Base-by-base conservation (phyloP, 2,113 vertebrate genomes). In the Poeciliopsis occidentalis region DNA sequence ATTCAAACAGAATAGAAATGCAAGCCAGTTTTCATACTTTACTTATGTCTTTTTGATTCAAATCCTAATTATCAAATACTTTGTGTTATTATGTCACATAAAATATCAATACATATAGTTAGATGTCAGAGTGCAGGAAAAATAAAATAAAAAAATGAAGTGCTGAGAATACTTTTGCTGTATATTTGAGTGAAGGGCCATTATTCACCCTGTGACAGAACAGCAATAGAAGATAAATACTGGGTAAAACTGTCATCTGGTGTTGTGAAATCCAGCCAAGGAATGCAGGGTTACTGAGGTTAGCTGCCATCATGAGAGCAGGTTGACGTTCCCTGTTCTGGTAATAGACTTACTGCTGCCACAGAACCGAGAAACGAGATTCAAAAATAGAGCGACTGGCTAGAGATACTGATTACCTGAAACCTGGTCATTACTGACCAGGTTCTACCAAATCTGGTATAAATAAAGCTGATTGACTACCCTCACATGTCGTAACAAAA, bases 331-430 rank as follows among this genome's bases (percentile, higher is more conserved):
- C 3, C 8, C 47, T 62, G 73, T 72, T 75, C 69, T 26, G 1
- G 41, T 86, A 88, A 89, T 82, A 67, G 74, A 73, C 67, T 54
- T 66, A 63, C 68, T 74, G 85, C 61, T 74, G 84, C 61, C 71
- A 81, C 71, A 76, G 69, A 67, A 15, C 78, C n/a, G 74, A 82
- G 74, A 31, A 68, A 73, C 22, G 69, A 85, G 81, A 39, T 70
- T 77, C 72, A 82, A 77, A 88, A 88, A 88, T 85, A 87, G 89
- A 83, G 67, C 31, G 5, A 2, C 70, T 67, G 54, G 72, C 66
- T 2, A 1, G 62, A 71, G 41, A 47, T 60, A 69, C 60, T 61
- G 84, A 17, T 62, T 66, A 3, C 67, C 63, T 80, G 66, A 75
- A 82, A 83, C 69, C 67, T 75, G 83, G 17, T 80, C 64, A 71